Evolutionary conservation across 2,797 vertebrate species (phyloP).

Genomic region (Channa striata): DNA sequence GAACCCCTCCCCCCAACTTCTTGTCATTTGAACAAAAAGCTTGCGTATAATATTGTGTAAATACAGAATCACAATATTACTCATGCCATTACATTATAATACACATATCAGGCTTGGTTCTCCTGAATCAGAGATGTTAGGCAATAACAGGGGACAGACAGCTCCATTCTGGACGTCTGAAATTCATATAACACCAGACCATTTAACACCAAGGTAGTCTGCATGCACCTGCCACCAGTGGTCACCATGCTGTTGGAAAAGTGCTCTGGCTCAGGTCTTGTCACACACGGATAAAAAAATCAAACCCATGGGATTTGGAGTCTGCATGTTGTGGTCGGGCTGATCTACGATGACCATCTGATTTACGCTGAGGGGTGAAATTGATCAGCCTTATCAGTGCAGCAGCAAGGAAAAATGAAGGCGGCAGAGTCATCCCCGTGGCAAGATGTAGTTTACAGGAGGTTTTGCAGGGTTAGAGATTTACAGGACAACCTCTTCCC

Average conservation of each 20-base stretch:
- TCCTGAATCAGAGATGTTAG: constrained; percentile 28
- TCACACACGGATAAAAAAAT: constrained; percentile 19
- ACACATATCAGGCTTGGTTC: constrained; percentile 13
- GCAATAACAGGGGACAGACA: constrained; percentile 29
- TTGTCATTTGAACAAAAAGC: background rate
- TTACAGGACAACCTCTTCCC: constrained; percentile 34
- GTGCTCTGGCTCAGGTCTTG: constrained; percentile 24
- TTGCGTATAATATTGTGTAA: background rate
- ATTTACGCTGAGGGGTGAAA: constrained; percentile 36
- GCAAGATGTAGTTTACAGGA: constrained; percentile 28
- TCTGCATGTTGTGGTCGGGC: constrained; percentile 7
- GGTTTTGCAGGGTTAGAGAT: constrained; percentile 53
- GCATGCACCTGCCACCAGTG: background rate
- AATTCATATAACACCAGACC: constrained; percentile 48
- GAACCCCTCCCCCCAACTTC: too few species aligned
- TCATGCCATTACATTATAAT: background rate
- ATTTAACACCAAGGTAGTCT: too few species aligned
- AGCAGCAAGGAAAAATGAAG: constrained; percentile 30
- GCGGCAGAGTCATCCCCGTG: background rate
- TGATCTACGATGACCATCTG: constrained; percentile 48
- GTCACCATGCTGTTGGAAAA: constrained; percentile 8
- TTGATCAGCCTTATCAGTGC: constrained; percentile 42
- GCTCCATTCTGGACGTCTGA: constrained; percentile 18
- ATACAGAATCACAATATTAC: background rate
- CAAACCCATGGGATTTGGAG: constrained; percentile 1